Evolutionary conservation across 2,797 vertebrate genomes (phyloP).

Genomic region (Dermochelys coriacea): DNA sequence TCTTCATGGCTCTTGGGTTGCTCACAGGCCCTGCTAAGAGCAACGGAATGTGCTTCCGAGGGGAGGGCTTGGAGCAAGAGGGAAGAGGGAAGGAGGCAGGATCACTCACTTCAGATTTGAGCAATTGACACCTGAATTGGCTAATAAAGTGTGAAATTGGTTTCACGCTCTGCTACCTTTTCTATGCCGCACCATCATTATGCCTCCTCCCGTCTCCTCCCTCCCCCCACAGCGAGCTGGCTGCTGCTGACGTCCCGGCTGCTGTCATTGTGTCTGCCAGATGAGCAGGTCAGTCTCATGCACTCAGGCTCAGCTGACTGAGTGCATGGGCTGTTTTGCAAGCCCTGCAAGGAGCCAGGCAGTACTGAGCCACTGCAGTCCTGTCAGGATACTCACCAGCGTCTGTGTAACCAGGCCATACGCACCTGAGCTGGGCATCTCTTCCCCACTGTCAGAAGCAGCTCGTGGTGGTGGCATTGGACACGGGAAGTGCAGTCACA

Average conservation of each 20-base stretch:
- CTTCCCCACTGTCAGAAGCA: not conserved
- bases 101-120: conserved; percentile 42
- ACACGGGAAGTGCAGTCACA: not conserved
- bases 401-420: not conserved
- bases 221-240: not conserved
- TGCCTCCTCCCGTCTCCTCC: not conserved
- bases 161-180: conserved; percentile 75
- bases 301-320: not conserved
- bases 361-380: not conserved
- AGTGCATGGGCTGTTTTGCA: conserved; percentile 8
- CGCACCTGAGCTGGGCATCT: too few species aligned
- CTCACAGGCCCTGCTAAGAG: not conserved
- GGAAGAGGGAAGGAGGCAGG: conserved; percentile 2
- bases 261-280: conserved; percentile 26
- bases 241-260: conserved; percentile 27
- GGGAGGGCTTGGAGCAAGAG: not conserved
- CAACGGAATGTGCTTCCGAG: not conserved
- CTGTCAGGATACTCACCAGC: not conserved
- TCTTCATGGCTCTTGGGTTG: not conserved
- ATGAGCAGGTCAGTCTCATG: conserved; percentile 51
- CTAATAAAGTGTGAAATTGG: conserved; percentile 85
- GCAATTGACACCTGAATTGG: conserved; percentile 74
- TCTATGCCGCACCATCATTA: conserved; percentile 59
- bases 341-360: not conserved
- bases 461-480: not conserved